A percentile compares a stretch with the other conserved stretches of the same genome.
phyloP scores from a whole-genome alignment of 2,113 vertebrate species.

The Lamprologus sp. region DNA sequence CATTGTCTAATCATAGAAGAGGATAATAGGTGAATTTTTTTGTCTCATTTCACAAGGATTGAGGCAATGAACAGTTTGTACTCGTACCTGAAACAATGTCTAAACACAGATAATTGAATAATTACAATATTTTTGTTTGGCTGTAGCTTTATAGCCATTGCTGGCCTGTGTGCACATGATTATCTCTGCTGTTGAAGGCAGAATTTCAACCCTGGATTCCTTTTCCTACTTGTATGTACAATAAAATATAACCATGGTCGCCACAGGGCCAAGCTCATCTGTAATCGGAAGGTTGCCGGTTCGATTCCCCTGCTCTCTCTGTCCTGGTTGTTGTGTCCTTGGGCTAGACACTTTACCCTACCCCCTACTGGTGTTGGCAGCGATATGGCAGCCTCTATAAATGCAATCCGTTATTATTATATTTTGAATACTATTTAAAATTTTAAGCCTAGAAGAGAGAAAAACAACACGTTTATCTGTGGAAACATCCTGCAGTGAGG shows the following conservation, averaged over 20 bases:
- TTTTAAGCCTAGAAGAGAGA: background rate
- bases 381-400: background rate
- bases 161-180: background rate
- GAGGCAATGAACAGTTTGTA: background rate
- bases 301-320: background rate
- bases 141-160: background rate
- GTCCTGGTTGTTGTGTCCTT: background rate
- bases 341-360: background rate
- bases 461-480: background rate
- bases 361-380: background rate
- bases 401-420: background rate
- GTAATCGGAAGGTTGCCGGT: background rate
- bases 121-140: background rate
- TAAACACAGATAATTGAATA: background rate
- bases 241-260: background rate
- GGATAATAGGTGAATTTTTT: accelerated
- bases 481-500: background rate
- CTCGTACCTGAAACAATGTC: background rate
- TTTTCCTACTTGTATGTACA: background rate
- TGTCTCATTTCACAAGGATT: background rate
- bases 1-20: background rate
- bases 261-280: background rate
- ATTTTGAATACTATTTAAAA: background rate
- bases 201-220: background rate
- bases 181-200: background rate